Conservation (phyloP, 2,888 invertebrate species). For the Tetragonula carbonaria region DNA sequence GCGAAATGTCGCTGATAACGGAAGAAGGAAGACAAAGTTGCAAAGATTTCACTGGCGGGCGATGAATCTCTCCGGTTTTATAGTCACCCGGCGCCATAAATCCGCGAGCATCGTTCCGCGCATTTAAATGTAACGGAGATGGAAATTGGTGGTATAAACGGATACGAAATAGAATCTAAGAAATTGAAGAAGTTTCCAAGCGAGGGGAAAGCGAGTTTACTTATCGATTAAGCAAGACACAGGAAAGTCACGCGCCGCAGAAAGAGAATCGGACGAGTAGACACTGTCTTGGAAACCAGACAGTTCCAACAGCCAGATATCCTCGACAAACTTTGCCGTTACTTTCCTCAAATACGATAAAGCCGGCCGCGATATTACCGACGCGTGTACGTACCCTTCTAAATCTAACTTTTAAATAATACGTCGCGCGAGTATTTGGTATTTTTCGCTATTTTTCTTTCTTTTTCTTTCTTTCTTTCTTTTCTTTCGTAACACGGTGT, state of each 20-base stretch:
- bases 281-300: background rate
- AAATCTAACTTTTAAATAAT: background rate
- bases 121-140: conserved; percentile 22
- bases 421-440: background rate
- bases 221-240: conserved; percentile 39
- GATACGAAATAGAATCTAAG: conserved; percentile 12
- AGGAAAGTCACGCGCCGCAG: conserved; percentile 27
- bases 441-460: background rate
- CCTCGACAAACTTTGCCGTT: background rate
- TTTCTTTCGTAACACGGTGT: no score
- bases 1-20: background rate
- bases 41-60: conserved; percentile 4
- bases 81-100: conserved; percentile 15
- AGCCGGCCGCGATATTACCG: background rate
- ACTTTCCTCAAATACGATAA: background rate
- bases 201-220: background rate
- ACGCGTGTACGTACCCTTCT: background rate
- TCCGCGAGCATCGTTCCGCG: background rate
- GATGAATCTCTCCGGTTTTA: conserved; percentile 5
- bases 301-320: background rate
- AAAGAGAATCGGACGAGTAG: conserved; percentile 4
- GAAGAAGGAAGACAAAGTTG: background rate
- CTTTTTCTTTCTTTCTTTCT: no score
- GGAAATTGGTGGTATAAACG: conserved; percentile 21
- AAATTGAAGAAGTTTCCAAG: conserved; percentile 23